Evolutionary conservation across 2,888 invertebrate genomes (phyloP).

Genomic region (Barypeithes pellucidus): DNA sequence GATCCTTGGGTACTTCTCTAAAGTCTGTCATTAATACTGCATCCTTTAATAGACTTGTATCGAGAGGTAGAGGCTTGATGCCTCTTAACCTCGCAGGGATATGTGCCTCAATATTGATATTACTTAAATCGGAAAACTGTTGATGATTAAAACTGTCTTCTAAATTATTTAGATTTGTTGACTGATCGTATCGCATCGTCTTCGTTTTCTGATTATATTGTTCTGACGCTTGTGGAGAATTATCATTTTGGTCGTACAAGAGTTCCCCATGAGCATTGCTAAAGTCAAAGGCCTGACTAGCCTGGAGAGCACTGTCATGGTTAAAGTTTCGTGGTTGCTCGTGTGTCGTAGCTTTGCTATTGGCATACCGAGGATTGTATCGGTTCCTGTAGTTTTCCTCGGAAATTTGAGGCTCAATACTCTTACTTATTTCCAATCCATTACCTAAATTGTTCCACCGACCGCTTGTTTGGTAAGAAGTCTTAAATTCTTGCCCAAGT

Average conservation of each 20-base stretch:
- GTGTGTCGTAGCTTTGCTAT: neutral
- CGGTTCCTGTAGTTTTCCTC: neutral
- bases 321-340: slow-evolving; percentile 28
- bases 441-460: slow-evolving; percentile 19
- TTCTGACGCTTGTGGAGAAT: slow-evolving; percentile 2
- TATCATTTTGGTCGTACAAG: slow-evolving; percentile 6
- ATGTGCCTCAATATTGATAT: slow-evolving; percentile 42
- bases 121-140: slow-evolving; percentile 28
- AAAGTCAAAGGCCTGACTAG: slow-evolving; percentile 49
- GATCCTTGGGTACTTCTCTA: slow-evolving; percentile 12
- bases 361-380: neutral
- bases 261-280: slow-evolving; percentile 45
- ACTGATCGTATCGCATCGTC: neutral
- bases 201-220: slow-evolving; percentile 9
- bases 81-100: slow-evolving; percentile 43
- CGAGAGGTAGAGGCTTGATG: slow-evolving; percentile 45
- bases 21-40: slow-evolving; percentile 43
- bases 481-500: slow-evolving; percentile 6
- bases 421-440: slow-evolving; percentile 23
- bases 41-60: slow-evolving; percentile 48
- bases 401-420: neutral
- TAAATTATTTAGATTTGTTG: neutral
- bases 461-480: slow-evolving; percentile 23
- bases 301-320: slow-evolving; percentile 39
- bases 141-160: neutral